Evolutionary conservation across 2,113 vertebrate genomes (phyloP).

Genomic region (Ictalurus punctatus): DNA sequence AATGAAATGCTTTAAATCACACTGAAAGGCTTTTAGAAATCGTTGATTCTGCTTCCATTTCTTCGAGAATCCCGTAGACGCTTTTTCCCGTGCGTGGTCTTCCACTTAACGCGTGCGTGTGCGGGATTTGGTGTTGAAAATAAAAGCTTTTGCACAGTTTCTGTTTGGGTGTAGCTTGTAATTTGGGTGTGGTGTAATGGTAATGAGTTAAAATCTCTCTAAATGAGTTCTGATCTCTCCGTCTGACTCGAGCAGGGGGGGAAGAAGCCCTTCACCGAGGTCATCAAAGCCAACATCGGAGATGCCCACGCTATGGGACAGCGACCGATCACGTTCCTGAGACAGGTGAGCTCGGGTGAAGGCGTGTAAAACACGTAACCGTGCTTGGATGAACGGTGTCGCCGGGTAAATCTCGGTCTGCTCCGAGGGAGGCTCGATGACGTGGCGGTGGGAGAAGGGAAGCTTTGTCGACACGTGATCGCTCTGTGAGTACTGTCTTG

Average conservation of each 20-base stretch:
- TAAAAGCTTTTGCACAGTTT: background rate
- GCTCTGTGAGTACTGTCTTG: background rate
- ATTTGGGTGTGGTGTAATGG: background rate
- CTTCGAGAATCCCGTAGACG: background rate
- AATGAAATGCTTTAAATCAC: background rate
- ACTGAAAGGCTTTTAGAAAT: background rate
- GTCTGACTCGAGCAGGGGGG: constrained; percentile 71
- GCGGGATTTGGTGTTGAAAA: background rate
- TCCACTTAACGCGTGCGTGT: background rate
- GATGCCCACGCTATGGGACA: constrained; percentile 93
- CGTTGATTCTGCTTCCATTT: background rate
- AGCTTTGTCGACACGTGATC: background rate
- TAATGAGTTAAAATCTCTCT: too few relatives aligned
- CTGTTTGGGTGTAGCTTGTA: background rate
- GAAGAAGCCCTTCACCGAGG: constrained; percentile 86
- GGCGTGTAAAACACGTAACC: background rate
- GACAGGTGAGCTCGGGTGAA: constrained; percentile 76
- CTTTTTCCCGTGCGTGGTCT: background rate
- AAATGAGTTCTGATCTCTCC: background rate
- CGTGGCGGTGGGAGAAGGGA: background rate
- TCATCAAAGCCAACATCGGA: constrained; percentile 91
- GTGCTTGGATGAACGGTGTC: background rate
- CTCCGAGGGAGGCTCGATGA: background rate
- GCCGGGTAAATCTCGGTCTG: background rate
- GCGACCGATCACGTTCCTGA: constrained; percentile 88